Conservation (phyloP, 2,797 vertebrate species). For the Rhinatrema bivittatum region DNA sequence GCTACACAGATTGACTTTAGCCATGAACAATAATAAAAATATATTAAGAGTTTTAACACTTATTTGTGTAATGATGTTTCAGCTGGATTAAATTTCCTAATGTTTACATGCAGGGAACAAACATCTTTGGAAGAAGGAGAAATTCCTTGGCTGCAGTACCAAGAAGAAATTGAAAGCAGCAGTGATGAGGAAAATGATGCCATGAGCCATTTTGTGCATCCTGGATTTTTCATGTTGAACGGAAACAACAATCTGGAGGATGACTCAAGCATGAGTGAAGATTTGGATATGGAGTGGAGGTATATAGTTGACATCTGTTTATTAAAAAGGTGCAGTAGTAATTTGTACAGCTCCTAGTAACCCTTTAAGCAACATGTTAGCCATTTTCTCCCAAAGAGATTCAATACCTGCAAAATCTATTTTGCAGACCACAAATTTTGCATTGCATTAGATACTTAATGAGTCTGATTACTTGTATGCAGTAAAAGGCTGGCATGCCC, state of each 20-base stretch:
- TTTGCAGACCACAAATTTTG: too few relatives aligned
- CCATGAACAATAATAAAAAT: not conserved
- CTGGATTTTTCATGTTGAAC: constrained; percentile 61
- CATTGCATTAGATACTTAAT: too few relatives aligned
- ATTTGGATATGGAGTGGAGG: constrained; percentile 71
- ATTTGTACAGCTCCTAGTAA: too few relatives aligned
- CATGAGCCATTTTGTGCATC: constrained; percentile 46
- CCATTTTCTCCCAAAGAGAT: too few relatives aligned
- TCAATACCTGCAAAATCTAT: too few relatives aligned
- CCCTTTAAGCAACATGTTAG: too few relatives aligned
- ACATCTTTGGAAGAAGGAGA: constrained; percentile 62
- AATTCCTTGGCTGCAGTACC: constrained; percentile 54
- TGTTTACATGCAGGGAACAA: constrained; percentile 49
- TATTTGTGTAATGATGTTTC: not conserved
- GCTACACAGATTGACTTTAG: too few relatives aligned
- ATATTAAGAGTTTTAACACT: not conserved
- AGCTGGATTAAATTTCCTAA: constrained; percentile 4
- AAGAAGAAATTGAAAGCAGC: constrained; percentile 57
- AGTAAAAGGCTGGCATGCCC: too few relatives aligned
- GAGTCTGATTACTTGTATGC: too few relatives aligned
- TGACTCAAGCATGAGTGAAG: constrained; percentile 70
- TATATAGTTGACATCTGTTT: too few relatives aligned
- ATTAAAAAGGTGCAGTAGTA: too few relatives aligned
- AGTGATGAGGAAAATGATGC: constrained; percentile 59
- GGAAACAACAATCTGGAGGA: constrained; percentile 70